Evolutionary conservation across 2,113 vertebrate genomes (phyloP).

Genomic region (Microtus ochrogaster): DNA sequence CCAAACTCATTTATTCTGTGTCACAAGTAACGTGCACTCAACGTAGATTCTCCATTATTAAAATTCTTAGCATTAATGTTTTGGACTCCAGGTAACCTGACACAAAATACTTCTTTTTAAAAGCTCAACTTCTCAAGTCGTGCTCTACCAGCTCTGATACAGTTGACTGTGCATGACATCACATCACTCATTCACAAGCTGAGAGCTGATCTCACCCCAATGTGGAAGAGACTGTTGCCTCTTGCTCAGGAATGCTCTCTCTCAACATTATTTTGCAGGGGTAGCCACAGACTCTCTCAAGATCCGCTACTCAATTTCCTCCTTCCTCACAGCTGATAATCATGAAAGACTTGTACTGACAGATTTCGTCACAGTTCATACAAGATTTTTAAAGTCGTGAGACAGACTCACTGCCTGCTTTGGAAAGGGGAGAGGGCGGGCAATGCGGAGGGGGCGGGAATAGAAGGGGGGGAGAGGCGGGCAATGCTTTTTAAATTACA

Average conservation of each 20-base stretch:
- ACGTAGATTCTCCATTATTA: background rate
- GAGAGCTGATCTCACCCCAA: background rate
- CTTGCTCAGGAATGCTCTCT: background rate
- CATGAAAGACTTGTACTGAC: background rate
- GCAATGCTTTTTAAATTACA: background rate
- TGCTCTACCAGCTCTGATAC: background rate
- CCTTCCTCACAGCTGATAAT: background rate
- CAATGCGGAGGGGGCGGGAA: too few relatives aligned
- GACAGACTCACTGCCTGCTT: background rate
- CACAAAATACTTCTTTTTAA: background rate
- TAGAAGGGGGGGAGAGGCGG: too few relatives aligned
- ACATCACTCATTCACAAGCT: background rate
- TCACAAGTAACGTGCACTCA: slow-evolving; percentile 32
- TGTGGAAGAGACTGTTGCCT: background rate
- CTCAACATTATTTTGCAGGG: background rate
- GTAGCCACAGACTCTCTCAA: background rate
- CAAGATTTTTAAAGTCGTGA: background rate
- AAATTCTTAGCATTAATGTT: slow-evolving; percentile 59
- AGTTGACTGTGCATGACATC: background rate
- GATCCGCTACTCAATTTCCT: background rate
- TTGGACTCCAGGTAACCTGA: background rate
- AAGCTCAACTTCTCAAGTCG: background rate
- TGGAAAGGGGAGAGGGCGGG: background rate
- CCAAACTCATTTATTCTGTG: slow-evolving; percentile 44
- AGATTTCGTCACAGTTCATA: background rate